Conservation (phyloP, 1,140 invertebrate genomes). For the Tribolium madens region DNA sequence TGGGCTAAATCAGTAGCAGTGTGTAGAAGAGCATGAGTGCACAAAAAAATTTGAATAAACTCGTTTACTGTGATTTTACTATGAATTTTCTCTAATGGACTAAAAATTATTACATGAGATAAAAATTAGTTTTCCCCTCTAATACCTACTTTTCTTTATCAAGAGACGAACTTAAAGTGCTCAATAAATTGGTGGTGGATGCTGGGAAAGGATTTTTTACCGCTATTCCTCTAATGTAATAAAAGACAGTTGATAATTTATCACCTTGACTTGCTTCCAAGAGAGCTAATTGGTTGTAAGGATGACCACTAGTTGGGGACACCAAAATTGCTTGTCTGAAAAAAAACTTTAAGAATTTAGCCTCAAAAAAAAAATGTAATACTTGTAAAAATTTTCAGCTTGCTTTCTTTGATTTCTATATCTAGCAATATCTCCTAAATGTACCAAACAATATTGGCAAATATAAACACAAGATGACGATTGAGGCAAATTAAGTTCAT, state of each 20-base stretch:
- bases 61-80: slow-evolving; percentile 75
- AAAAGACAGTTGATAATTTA: slow-evolving; percentile 84
- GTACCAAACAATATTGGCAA: slow-evolving; percentile 88
- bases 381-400: slow-evolving; percentile 85
- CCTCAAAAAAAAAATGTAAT: slow-evolving; percentile 53
- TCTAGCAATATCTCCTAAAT: slow-evolving; percentile 87
- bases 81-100: slow-evolving; percentile 69
- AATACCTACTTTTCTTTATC: slow-evolving; percentile 65
- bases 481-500: slow-evolving; percentile 69
- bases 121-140: neutral
- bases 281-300: slow-evolving; percentile 89
- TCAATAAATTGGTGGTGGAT: slow-evolving; percentile 81
- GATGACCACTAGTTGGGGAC: slow-evolving; percentile 86
- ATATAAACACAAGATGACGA: slow-evolving; percentile 84
- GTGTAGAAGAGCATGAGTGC: slow-evolving; percentile 75
- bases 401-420: slow-evolving; percentile 84
- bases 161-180: slow-evolving; percentile 73
- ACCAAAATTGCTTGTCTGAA: slow-evolving; percentile 83
- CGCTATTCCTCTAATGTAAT: slow-evolving; percentile 84
- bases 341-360: slow-evolving; percentile 49
- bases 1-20: slow-evolving; percentile 71
- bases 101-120: slow-evolving; percentile 59
- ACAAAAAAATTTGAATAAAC: slow-evolving; percentile 78
- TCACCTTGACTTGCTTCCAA: slow-evolving; percentile 84
- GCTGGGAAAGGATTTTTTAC: slow-evolving; percentile 87